A percentile compares a stretch with the other conserved stretches of the same genome.
These are phyloP conservation scores for Machimus atricapillus DNA, from an alignment of 2,888 invertebrate genomes.

Conservation along the genomic window DNA sequence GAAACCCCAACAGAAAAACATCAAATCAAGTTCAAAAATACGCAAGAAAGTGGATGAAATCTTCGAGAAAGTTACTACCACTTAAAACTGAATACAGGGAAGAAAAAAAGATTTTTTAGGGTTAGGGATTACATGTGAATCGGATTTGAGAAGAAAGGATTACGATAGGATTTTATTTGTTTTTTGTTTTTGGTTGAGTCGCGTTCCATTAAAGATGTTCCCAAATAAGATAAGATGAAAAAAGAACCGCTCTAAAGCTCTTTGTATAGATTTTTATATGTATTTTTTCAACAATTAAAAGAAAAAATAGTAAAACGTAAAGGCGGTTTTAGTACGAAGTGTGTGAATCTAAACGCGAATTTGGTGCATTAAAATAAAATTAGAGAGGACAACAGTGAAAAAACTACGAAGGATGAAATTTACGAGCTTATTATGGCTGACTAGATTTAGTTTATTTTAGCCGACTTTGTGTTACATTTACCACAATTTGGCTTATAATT, in stretches of 20 bases:
- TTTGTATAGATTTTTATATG: neutral
- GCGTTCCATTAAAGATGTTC: constrained; percentile 4
- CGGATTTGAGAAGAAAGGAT: neutral
- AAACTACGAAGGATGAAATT: constrained; percentile 24
- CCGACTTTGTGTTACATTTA: constrained; percentile 20
- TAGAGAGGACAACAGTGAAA: constrained; percentile 5
- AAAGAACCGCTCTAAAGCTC: constrained; percentile 31
- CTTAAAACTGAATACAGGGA: neutral
- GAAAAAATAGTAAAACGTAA: constrained; percentile 9
- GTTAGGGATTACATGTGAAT: neutral
- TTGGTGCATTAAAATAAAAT: constrained; percentile 29
- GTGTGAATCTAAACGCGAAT: constrained; percentile 35
- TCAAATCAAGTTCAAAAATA: constrained; percentile 11
- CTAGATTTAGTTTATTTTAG: constrained; percentile 17
- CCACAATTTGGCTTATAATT: constrained; percentile 26
- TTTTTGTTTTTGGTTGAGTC: constrained; percentile 1
- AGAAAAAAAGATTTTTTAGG: neutral
- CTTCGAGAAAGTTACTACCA: neutral
- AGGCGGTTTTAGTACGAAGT: constrained; percentile 28
- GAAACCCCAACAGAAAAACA: constrained; percentile 41
- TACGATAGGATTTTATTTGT: neutral
- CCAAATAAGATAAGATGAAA: constrained; percentile 19
- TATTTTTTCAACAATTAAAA: neutral
- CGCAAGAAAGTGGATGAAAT: neutral
- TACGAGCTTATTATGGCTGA: neutral